Evolutionary conservation across 2,113 vertebrate species (phyloP).

Genomic region (Phylloscopus trochiloides): DNA sequence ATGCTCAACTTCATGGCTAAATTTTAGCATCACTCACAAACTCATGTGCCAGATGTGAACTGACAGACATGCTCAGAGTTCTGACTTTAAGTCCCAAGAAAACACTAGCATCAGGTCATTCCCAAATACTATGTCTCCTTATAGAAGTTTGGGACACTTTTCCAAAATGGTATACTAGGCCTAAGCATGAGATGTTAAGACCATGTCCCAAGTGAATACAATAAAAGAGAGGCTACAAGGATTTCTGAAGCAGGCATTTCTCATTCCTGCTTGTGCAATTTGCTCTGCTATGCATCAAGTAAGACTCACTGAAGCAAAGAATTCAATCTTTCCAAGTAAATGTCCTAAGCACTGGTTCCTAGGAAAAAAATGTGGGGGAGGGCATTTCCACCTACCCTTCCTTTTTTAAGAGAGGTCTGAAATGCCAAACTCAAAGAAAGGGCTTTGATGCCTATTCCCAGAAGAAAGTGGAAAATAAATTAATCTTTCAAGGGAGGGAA

Average conservation of each 20-base stretch:
- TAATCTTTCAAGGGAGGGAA: not conserved
- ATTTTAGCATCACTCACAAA: not conserved
- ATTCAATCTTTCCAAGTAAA: constrained; percentile 36
- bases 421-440: not conserved
- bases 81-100: not conserved
- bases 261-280: not conserved
- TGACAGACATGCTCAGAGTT: not conserved
- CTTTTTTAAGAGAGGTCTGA: not conserved
- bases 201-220: not conserved
- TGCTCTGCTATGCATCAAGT: constrained; percentile 43
- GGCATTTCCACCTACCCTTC: not conserved
- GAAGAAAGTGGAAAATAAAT: not conserved
- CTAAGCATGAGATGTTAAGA: not conserved
- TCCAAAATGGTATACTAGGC: not conserved
- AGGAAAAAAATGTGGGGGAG: not conserved
- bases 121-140: not conserved
- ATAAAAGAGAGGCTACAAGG: not conserved
- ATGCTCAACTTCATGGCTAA: not conserved
- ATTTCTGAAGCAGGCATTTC: constrained; percentile 20
- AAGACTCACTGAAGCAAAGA: constrained; percentile 44
- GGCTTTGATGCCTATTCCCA: not conserved
- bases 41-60: not conserved
- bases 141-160: not conserved
- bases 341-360: not conserved
- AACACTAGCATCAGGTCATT: not conserved